A percentile compares a stretch with the other conserved stretches of the same genome.
Evolutionary conservation across 2,113 vertebrate genomes (phyloP).

Genomic region (Hucho hucho): DNA sequence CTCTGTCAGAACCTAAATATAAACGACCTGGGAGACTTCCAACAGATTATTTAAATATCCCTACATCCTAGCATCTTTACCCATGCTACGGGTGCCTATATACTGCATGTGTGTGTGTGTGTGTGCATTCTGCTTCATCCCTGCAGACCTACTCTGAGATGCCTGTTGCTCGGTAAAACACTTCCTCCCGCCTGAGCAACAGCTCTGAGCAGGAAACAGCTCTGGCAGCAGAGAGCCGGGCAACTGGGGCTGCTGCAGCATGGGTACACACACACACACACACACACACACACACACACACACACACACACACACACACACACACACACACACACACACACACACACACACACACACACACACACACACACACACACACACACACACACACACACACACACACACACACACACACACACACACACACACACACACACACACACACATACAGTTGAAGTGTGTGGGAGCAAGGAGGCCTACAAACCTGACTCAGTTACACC

Average conservation of each 20-base stretch:
- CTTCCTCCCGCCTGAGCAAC: conserved; percentile 13
- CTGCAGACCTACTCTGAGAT: not conserved
- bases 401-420: too few relatives aligned
- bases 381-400: too few relatives aligned
- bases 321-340: too few relatives aligned
- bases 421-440: too few relatives aligned
- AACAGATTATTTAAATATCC: not conserved
- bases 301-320: too few relatives aligned
- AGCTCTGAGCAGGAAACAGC: conserved; percentile 33
- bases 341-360: too few relatives aligned
- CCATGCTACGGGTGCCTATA: not conserved
- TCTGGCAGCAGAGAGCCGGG: conserved; percentile 26
- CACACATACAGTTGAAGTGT: too few relatives aligned
- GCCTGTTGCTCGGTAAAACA: conserved; percentile 4
- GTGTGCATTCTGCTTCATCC: conserved; percentile 3
- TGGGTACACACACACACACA: conserved; percentile 1
- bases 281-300: too few relatives aligned
- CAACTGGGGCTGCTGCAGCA: not conserved
- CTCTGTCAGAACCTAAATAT: not conserved
- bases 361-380: too few relatives aligned
- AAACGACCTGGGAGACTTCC: not conserved
- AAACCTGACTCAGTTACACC: too few relatives aligned
- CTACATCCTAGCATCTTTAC: not conserved
- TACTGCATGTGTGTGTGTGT: not conserved
- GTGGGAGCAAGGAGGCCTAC: too few relatives aligned